Conservation (phyloP, 2,888 invertebrate genomes). For the Coelinius sp. region DNA sequence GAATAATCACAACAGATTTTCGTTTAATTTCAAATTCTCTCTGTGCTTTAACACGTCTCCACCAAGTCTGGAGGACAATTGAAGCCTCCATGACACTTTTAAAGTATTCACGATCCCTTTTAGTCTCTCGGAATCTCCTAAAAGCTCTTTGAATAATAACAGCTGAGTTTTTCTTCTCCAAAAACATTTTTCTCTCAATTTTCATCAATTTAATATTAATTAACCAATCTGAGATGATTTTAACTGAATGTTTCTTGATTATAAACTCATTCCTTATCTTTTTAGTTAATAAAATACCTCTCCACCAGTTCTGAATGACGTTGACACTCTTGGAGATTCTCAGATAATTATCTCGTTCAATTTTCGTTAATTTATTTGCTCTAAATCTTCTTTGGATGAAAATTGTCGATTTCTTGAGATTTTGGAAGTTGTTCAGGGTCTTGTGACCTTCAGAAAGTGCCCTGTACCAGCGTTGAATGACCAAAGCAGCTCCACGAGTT, state of each 20-base stretch:
- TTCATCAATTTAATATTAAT: conserved; percentile 67
- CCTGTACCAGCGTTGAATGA: conserved; percentile 71
- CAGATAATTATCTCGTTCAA: conserved; percentile 61
- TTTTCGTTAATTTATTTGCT: conserved; percentile 28
- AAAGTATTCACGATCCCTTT: conserved; percentile 38
- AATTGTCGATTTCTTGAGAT: conserved; percentile 45
- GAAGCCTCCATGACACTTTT: conserved; percentile 40
- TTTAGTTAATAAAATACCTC: conserved; percentile 67
- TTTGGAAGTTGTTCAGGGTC: conserved; percentile 38
- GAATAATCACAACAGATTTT: conserved; percentile 47
- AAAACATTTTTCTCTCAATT: conserved; percentile 64
- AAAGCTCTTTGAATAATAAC: conserved; percentile 71
- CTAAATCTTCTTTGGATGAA: conserved; percentile 51
- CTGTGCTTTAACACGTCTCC: conserved; percentile 44
- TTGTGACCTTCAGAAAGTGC: conserved; percentile 62
- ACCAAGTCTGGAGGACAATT: conserved; percentile 57
- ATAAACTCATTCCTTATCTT: conserved; percentile 66
- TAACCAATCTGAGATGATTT: conserved; percentile 56
- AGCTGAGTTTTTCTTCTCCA: conserved; percentile 60
- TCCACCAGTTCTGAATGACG: conserved; percentile 69
- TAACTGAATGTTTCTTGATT: conserved; percentile 62
- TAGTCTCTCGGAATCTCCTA: conserved; percentile 55
- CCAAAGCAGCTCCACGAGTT: conserved; percentile 53
- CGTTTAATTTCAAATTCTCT: conserved; percentile 43
- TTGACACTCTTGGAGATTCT: conserved; percentile 52